Percentiles rank a stretch among this genome's conserved stretches.
Conservation (phyloP, 2,113 vertebrate species). For the Butorides virescens region DNA sequence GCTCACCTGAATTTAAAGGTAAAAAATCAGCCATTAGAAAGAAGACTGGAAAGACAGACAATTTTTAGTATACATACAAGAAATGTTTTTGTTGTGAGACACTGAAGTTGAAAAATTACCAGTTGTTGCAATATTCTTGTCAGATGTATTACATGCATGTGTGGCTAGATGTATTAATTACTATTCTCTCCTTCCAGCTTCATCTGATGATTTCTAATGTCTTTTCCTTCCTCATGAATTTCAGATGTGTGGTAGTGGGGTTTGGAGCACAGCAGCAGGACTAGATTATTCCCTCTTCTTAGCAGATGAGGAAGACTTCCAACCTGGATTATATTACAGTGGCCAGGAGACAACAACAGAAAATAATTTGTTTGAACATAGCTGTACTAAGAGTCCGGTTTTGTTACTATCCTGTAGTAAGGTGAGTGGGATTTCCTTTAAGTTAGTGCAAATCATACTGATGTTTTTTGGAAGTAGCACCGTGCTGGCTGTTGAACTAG, state of each 20-base stretch:
- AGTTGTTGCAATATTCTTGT: not conserved
- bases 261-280: conserved; percentile 90
- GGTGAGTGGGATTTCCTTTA: conserved; percentile 68
- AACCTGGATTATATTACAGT: conserved; percentile 92
- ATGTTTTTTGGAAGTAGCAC: not conserved
- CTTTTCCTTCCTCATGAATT: not conserved
- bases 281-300: conserved; percentile 89
- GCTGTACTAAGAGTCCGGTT: conserved; percentile 79
- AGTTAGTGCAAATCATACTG: not conserved
- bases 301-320: conserved; percentile 91
- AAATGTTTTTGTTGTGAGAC: not conserved
- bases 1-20: not conserved
- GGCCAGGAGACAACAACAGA: conserved; percentile 80
- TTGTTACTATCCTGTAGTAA: conserved; percentile 88
- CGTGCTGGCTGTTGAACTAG: not conserved
- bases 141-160: not conserved
- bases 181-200: not conserved
- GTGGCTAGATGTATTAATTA: not conserved
- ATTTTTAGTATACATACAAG: not conserved
- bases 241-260: conserved; percentile 84
- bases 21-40: not conserved
- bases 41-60: not conserved
- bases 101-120: not conserved
- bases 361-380: not conserved
- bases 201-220: not conserved